These are phyloP conservation scores for Folsomia manolachei DNA, from an alignment of 2,888 invertebrate species.

Conservation along the genomic window DNA sequence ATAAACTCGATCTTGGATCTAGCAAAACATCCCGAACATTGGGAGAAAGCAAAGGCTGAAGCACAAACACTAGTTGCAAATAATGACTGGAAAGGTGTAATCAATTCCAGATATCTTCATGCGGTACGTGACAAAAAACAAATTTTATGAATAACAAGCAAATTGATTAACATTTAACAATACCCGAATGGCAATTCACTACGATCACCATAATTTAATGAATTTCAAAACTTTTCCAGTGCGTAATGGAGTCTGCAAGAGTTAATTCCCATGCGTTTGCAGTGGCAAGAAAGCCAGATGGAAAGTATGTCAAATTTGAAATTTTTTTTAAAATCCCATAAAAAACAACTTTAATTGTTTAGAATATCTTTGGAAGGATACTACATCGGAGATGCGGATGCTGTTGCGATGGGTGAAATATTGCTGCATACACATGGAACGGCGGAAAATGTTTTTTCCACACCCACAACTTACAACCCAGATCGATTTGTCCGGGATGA, in stretches of 20 bases:
- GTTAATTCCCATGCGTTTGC: neutral
- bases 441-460: neutral
- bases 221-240: too few relatives aligned
- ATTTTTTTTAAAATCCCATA: too few relatives aligned
- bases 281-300: neutral
- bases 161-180: too few relatives aligned
- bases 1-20: neutral
- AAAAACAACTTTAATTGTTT: too few relatives aligned
- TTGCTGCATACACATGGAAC: constrained; percentile 4
- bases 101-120: neutral
- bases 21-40: neutral
- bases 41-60: neutral
- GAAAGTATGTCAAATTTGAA: neutral
- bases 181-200: too few relatives aligned
- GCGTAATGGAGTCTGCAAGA: neutral
- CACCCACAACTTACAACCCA: constrained; percentile 14
- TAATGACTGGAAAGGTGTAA: neutral
- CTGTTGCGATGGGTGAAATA: neutral
- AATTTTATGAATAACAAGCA: too few relatives aligned
- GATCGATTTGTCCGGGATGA: neutral
- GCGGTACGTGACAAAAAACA: too few relatives aligned
- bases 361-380: constrained; percentile 5
- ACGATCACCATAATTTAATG: too few relatives aligned
- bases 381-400: constrained; percentile 9
- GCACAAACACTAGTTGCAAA: neutral